Evolutionary conservation across 2,797 vertebrate genomes (phyloP).

Genomic region (Schizopygopsis pylzovi): DNA sequence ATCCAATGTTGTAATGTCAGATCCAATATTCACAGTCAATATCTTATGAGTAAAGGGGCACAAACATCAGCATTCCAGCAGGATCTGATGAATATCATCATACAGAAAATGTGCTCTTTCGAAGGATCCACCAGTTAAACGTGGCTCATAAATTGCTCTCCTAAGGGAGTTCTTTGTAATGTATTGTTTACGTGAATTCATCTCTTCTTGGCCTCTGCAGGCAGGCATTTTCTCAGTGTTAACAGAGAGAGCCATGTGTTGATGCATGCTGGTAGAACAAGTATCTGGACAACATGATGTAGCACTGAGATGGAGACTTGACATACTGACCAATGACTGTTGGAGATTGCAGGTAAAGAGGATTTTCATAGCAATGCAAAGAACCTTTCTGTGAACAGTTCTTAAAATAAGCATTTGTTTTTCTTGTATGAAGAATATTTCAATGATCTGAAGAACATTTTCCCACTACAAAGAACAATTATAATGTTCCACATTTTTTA

Average conservation of each 20-base stretch:
- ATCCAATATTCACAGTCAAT: background rate
- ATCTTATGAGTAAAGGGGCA: background rate
- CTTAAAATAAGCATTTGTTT: background rate
- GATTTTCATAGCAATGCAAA: too few relatives aligned
- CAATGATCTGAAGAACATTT: too few relatives aligned
- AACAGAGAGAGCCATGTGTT: background rate
- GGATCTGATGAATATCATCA: background rate
- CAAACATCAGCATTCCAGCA: background rate
- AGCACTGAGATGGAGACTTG: background rate
- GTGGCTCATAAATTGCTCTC: background rate
- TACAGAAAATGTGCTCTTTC: background rate
- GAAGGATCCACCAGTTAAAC: background rate
- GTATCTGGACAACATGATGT: background rate
- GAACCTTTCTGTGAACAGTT: background rate
- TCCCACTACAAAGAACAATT: background rate
- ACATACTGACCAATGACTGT: background rate
- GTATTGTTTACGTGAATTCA: slow-evolving; percentile 13
- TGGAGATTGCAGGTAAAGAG: background rate
- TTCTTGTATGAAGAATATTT: background rate
- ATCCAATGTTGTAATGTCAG: slow-evolving; percentile 4
- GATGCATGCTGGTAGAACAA: slow-evolving; percentile 22
- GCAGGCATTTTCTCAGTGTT: background rate
- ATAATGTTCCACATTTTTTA: background rate
- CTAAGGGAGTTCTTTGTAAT: slow-evolving; percentile 7
- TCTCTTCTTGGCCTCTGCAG: slow-evolving; percentile 5